Evolutionary conservation across 2,797 vertebrate genomes (phyloP), one percentile per base, ranked within the genome.

Genomic region (Lophura swinhoii): DNA sequence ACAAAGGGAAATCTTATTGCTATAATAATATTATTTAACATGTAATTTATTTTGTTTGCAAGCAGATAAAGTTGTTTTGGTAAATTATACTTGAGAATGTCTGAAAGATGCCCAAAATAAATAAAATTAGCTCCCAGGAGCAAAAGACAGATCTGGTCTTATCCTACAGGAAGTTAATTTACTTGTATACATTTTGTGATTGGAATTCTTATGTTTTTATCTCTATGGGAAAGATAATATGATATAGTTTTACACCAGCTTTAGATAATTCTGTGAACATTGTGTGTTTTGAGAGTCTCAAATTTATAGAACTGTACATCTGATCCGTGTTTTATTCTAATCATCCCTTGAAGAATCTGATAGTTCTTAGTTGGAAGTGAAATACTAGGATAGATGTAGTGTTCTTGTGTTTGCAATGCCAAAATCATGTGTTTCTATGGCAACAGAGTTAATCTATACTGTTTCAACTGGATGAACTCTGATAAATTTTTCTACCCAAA

Each of bases 401-500:
- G 16, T 82, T 77, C 89, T 43, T 74, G 33, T 67, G 63, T 80
- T 89, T 71, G 53, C 12, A 84, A 66, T 69, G 23, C 66, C 78
- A 86, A 93, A 87, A 94, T 84, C 44, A 11, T 60, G 29, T 56
- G 86, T 87, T 95, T 93, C 82, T 69, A 86, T 79, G 88, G 80
- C 53, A 95, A 91, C 92, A 67, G 37, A 55, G 55, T 73, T 95
- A 81, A 92, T 81, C 74, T 89, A 66, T 79, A 72, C 60, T 88
- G 73, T 84, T 95, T 93, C 87, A 60, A 43, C 81, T 82, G 90
- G 77, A 95, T 90, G 71, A 94, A 81, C 62, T 85, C 67, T 78
- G 75, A 75, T 91, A 95, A 70, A 90, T 93, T 95, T 93, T 88
- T 8, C 73, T 75, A 90, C 76, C 70, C 64, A 56, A 91, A 89